Base-by-base conservation (phyloP, 2,113 vertebrate genomes). In the Siniperca knerii region DNA sequence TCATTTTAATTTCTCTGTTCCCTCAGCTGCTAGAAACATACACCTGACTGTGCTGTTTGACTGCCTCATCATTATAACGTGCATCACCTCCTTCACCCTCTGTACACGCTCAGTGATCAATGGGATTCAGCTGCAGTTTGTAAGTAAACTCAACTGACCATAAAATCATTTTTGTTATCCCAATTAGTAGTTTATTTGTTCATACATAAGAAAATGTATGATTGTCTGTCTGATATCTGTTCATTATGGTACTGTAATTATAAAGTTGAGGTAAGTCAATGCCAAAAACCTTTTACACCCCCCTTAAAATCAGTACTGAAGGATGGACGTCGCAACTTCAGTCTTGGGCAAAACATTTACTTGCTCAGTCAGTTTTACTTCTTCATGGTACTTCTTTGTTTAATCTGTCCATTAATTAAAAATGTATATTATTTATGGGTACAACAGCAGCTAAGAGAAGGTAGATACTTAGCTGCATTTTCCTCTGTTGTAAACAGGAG, bases 31-130 rank as follows among this genome's bases (percentile, higher is more conserved):
- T 71, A 97, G 95, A 91, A 97, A 96, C 82, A 96, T 97, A 37
- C 95, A 97, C 85, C 96, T 97, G 90, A 96, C 97, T 82, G 96
- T 98, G 95, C 93, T 97, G 87, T 98, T 99, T 0, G 98, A 99
- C 86, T 95, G 93, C 79, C 88, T 97, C 87, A 97, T 99, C 81
- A 96, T 98, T 67, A 12, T 98, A 85, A 97, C 91, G 1, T 99
- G 98, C 87, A 57, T 97, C 85, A 83, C 87, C 35, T 99, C 98
- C 0, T 69, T 97, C 82, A 81, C 94, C 33, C 97, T 99, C 88
- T 99, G 98, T 68, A 91, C 87, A 0, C 95, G 98, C 78, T 99
- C 98, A 0, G 96, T 99, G 54, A 57, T 97, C 79, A 96, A 90
- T 81, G 98, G 98, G 77, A 93, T 98, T 81, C 91, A 37, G 60